phyloP scores from a whole-genome alignment of 2,797 vertebrate genomes.

The Tauraco hartlaubi region DNA sequence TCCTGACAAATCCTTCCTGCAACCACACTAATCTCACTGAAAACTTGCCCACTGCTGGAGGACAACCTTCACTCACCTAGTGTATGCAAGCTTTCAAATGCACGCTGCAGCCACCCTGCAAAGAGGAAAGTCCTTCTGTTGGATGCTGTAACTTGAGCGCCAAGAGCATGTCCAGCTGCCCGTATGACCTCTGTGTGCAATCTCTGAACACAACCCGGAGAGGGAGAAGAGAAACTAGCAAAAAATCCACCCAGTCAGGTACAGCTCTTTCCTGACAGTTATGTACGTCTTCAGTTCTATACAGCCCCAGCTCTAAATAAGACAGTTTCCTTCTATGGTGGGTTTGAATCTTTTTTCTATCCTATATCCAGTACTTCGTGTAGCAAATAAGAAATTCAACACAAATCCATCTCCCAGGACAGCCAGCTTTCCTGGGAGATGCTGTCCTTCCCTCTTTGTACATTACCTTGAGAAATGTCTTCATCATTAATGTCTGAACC shows the following conservation, averaged over 20 bases:
- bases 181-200: not conserved
- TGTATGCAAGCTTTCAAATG: fast-evolving
- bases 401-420: not conserved
- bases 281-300: too few relatives aligned
- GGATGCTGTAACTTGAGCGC: not conserved
- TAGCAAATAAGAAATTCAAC: not conserved
- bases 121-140: not conserved
- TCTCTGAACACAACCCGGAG: too few relatives aligned
- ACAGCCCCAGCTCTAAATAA: not conserved
- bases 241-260: not conserved
- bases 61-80: not conserved
- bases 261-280: not conserved
- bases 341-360: not conserved
- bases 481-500: not conserved
- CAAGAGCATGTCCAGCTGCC: not conserved
- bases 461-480: not conserved
- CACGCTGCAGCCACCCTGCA: not conserved
- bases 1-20: not conserved
- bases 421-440: not conserved
- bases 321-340: not conserved
- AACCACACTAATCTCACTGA: not conserved
- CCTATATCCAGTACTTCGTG: not conserved
- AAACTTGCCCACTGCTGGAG: not conserved
- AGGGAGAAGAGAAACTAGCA: not conserved
- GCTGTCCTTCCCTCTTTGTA: not conserved